Base-by-base conservation (phyloP, 2,113 vertebrate species). In the Oreotragus oreotragus region DNA sequence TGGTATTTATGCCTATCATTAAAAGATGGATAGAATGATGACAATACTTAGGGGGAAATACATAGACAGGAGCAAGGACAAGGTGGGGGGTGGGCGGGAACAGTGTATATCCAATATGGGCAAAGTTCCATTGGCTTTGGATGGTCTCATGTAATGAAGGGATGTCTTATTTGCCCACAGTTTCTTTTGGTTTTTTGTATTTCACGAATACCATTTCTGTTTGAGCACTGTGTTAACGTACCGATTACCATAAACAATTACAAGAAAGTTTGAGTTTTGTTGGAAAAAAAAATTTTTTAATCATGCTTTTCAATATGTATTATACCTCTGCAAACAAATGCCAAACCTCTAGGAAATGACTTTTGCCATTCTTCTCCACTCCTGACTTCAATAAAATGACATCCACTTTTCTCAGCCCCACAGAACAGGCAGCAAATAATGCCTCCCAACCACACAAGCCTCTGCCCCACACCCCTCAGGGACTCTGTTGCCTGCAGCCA, bases 401-500 rank as follows among this genome's bases (percentile, higher is more conserved):
- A 92, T 87, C 95, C 90, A 60, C 85, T 96, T 81, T 96, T 49
- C 83, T 94, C 91, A 77, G 73, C 25, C 87, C 90, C 49, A 90
- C 73, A 91, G 80, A 95, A 43, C 17, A 92, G 49, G 36, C 84
- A 95, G 80, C 66, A 94, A 94, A 97, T 76, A 94, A 96, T 94
- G 92, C 60, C 95, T 98, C 25, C 90, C 84, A 96, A 89, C 90
- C 81, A 88, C 84, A 83, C 66, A 96, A 39, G 92, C 53, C 84
- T 97, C 43, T 66, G 64, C 89, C 27, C 62, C 70, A 90, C 1
- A 2, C 77, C 96, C 88, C 94, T 95, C 89, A 66, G 97, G 97
- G 97, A 96, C 84, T 89, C 45, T 83, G 73, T 97, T 85, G 98
- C 97, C 97, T 96, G 92, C 92, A 98, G 94, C 95, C 97, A 97